These are phyloP conservation scores for Lateolabrax maculatus DNA, from an alignment of 2,797 vertebrate genomes.

Conservation along the genomic window DNA sequence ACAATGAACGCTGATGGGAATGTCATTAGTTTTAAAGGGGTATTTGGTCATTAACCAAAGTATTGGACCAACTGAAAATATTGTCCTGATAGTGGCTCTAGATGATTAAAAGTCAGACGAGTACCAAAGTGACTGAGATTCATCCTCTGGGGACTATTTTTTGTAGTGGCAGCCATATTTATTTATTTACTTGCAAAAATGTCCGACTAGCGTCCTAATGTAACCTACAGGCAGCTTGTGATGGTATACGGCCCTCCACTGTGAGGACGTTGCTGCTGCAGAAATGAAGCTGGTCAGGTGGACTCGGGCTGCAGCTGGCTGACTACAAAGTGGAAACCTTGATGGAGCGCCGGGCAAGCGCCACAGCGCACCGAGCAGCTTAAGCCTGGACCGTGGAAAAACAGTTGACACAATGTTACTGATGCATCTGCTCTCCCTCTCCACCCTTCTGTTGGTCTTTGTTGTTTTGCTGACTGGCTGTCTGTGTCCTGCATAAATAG, in stretches of 20 bases:
- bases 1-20: no score
- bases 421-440: conserved; percentile 54
- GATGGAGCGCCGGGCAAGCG: conserved; percentile 45
- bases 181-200: neutral
- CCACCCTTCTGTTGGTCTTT: conserved; percentile 45
- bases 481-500: conserved; percentile 32
- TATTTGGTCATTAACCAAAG: no score
- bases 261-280: conserved; percentile 15
- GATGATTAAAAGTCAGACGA: no score
- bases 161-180: neutral
- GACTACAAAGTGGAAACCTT: conserved; percentile 43
- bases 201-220: neutral
- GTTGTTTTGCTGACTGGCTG: conserved; percentile 31
- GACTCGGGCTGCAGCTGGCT: conserved; percentile 50
- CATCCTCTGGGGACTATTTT: no score
- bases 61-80: no score
- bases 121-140: no score
- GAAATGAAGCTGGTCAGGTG: conserved; percentile 28
- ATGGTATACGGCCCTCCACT: neutral
- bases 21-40: no score
- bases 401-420: conserved; percentile 52
- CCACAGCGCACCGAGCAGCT: conserved; percentile 55
- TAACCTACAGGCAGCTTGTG: neutral
- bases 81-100: no score
- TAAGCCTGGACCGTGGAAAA: conserved; percentile 57